Conservation (phyloP, 2,888 invertebrate genomes). For the Chromoteleia sp. region DNA sequence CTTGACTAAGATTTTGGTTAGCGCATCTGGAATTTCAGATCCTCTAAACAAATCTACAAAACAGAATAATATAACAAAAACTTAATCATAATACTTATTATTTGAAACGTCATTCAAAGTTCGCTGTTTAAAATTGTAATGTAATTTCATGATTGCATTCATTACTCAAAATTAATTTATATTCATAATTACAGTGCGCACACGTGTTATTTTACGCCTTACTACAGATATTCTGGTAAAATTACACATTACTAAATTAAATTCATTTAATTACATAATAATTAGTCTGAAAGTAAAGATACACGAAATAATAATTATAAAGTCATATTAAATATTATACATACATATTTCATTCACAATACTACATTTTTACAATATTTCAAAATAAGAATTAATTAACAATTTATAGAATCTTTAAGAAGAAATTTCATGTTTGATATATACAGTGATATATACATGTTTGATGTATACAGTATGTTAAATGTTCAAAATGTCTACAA, state of each 20-base stretch:
- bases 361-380: too few species aligned
- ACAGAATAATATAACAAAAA: not conserved
- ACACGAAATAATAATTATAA: not conserved
- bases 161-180: not conserved
- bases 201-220: not conserved
- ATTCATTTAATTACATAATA: not conserved
- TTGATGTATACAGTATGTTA: too few species aligned
- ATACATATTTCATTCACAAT: too few species aligned
- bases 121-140: too few species aligned
- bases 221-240: not conserved
- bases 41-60: not conserved
- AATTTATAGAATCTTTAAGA: too few species aligned
- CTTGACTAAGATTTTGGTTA: conserved; percentile 29
- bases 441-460: too few species aligned
- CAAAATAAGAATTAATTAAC: too few species aligned
- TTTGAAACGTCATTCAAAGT: not conserved
- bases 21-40: not conserved
- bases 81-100: not conserved
- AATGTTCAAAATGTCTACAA: too few species aligned
- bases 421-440: too few species aligned
- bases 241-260: not conserved
- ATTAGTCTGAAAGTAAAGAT: not conserved
- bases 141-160: not conserved
- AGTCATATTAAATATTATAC: too few species aligned
- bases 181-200: not conserved